These are phyloP conservation scores for Dryobates pubescens DNA, from an alignment of 2,797 vertebrate genomes.

Conservation along the genomic window DNA sequence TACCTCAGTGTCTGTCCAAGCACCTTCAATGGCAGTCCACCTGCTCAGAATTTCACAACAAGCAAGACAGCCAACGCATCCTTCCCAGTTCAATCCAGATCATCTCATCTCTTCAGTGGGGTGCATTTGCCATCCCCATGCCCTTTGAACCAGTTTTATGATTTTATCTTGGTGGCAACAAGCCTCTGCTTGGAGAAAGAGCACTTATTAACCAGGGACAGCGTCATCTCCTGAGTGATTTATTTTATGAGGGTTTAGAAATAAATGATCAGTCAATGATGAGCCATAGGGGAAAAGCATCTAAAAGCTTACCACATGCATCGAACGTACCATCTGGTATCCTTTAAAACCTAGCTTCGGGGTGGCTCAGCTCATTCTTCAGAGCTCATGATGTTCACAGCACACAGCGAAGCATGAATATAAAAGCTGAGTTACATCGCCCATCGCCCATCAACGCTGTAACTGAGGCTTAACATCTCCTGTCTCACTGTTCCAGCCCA, in stretches of 20 bases:
- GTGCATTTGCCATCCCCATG: conserved; percentile 7
- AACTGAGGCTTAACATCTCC: not conserved
- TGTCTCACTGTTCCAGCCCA: not conserved
- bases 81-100: conserved; percentile 43
- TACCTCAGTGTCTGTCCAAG: not conserved
- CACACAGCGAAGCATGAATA: conserved; percentile 20
- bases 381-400: not conserved
- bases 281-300: conserved; percentile 61
- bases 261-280: conserved; percentile 56
- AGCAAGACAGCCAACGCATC: not conserved
- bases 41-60: conserved; percentile 28
- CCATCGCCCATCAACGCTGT: conserved; percentile 4
- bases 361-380: conserved; percentile 62
- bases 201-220: conserved; percentile 53
- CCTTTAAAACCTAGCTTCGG: conserved; percentile 65
- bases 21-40: conserved; percentile 4
- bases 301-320: conserved; percentile 58
- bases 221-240: conserved; percentile 33
- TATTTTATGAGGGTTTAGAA: conserved; percentile 63
- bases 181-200: conserved; percentile 57
- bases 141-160: conserved; percentile 53
- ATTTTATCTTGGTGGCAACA: conserved; percentile 59
- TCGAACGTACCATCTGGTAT: conserved; percentile 59
- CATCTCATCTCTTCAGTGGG: not conserved
- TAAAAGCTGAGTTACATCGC: conserved; percentile 20